These are phyloP conservation scores for Xanthia togata DNA, from an alignment of 2,888 invertebrate species.

Conservation along the genomic window DNA sequence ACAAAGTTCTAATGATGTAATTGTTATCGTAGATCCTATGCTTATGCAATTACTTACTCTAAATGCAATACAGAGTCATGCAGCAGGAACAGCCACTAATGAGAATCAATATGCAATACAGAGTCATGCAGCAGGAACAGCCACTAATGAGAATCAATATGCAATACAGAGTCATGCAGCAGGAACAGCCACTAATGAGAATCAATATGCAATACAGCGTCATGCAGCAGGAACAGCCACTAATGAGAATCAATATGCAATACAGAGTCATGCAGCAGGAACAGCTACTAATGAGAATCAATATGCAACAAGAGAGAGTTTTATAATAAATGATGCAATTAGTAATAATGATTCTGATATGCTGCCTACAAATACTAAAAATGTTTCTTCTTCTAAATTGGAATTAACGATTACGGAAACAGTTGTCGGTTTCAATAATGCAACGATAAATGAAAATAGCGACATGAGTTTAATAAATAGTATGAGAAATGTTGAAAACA, in stretches of 20 bases:
- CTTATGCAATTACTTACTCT: not conserved
- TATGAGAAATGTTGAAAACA: not conserved
- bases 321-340: not conserved
- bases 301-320: slow-evolving; percentile 4
- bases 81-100: not conserved
- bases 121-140: too few relatives aligned
- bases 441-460: not conserved
- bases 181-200: not conserved
- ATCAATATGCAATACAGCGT: slow-evolving; percentile 15
- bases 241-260: slow-evolving; percentile 12
- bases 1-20: not conserved
- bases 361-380: not conserved
- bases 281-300: slow-evolving; percentile 7
- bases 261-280: not conserved
- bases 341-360: not conserved
- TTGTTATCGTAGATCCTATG: slow-evolving; percentile 1
- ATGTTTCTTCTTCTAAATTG: not conserved
- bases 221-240: too few relatives aligned
- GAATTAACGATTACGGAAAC: slow-evolving; percentile 12
- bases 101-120: slow-evolving; percentile 14
- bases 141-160: slow-evolving; percentile 8
- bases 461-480: not conserved
- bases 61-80: not conserved
- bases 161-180: not conserved
- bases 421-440: not conserved